These are phyloP conservation scores for Bradypus variegatus DNA, from an alignment of 2,797 vertebrate species.

Conservation along the genomic window DNA sequence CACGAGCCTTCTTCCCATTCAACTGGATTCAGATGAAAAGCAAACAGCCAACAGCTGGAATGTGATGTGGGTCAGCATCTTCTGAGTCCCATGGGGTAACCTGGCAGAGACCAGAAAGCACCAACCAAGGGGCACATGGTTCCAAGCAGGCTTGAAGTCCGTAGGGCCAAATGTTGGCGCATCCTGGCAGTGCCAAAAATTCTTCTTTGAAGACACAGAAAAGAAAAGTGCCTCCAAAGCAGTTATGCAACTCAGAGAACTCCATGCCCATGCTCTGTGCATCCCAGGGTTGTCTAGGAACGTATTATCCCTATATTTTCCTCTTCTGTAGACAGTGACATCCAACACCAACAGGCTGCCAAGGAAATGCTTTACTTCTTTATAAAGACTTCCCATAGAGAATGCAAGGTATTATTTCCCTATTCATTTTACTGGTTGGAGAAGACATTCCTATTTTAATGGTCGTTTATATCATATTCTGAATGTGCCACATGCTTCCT, in stretches of 20 bases:
- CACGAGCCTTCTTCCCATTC: conserved; percentile 34
- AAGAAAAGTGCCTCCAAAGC: conserved; percentile 47
- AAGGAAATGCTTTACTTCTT: neutral
- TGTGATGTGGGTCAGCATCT: conserved; percentile 21
- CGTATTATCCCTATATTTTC: conserved; percentile 43
- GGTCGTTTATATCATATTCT: conserved; percentile 2
- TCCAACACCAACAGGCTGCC: conserved; percentile 22
- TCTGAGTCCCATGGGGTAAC: neutral
- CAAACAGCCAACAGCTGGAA: conserved; percentile 39
- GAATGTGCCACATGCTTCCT: neutral
- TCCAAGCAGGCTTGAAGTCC: conserved; percentile 15
- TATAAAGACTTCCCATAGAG: neutral
- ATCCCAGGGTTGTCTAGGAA: neutral
- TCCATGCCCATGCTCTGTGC: neutral
- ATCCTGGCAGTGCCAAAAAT: conserved; percentile 7
- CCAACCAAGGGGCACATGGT: neutral
- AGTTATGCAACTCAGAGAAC: conserved; percentile 25
- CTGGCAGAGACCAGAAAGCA: conserved; percentile 17
- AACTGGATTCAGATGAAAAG: conserved; percentile 36
- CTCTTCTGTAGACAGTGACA: conserved; percentile 3
- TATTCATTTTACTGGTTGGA: conserved; percentile 4
- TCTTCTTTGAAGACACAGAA: conserved; percentile 47
- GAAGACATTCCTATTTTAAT: conserved; percentile 24
- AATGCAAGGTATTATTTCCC: neutral
- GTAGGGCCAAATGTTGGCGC: neutral